Conservation (phyloP, 37 sponge, comb jelly and placozoan species). For the Aphrocallistes beatrix region DNA sequence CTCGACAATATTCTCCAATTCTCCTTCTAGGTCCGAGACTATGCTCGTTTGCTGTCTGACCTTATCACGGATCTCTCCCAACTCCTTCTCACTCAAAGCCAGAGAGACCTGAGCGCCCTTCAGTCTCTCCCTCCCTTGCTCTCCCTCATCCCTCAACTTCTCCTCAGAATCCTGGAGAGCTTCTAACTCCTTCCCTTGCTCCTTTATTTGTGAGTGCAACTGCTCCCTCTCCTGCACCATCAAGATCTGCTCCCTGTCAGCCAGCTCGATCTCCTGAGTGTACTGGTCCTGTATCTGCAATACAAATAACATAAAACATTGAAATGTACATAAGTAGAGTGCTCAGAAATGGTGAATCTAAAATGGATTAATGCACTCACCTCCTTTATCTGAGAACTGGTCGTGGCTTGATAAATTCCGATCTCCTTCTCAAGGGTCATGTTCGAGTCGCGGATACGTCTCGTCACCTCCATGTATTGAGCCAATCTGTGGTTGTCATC, state of each 20-base stretch:
- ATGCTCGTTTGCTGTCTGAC: neutral
- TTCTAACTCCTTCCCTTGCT: neutral
- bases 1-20: neutral
- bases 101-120: neutral
- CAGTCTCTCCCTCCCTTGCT: neutral
- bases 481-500: neutral
- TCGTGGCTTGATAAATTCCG: neutral
- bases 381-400: neutral
- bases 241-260: neutral
- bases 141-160: neutral
- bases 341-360: too few species aligned
- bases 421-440: slow-evolving; percentile 16
- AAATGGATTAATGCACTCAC: too few species aligned
- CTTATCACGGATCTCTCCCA: neutral
- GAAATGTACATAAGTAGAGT: neutral
- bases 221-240: neutral
- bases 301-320: neutral
- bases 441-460: neutral
- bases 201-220: neutral
- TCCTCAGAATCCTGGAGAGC: neutral
- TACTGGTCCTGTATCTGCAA: neutral
- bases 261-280: neutral
- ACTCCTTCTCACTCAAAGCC: neutral
- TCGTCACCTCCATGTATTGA: neutral
- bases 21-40: neutral